These are phyloP conservation scores for Prunella himalayana DNA, from an alignment of 2,113 vertebrate genomes.

Conservation along the genomic window DNA sequence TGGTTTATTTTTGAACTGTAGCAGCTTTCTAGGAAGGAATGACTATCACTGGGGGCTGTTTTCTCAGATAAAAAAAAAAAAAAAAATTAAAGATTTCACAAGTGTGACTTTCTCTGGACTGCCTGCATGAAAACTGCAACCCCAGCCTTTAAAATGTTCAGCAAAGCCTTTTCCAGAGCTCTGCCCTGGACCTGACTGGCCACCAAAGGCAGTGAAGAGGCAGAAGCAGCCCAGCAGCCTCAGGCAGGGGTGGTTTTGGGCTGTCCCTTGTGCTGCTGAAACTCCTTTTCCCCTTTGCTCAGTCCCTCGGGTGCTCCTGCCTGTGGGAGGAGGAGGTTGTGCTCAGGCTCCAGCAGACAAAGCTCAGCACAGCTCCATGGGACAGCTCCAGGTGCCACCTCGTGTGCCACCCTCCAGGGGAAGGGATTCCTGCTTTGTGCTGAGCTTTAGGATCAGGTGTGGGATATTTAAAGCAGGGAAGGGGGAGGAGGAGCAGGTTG, in stretches of 20 bases:
- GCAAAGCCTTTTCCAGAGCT: background rate
- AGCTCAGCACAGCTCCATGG: background rate
- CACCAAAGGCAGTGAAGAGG: no score
- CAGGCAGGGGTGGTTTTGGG: background rate
- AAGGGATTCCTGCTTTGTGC: background rate
- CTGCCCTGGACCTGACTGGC: background rate
- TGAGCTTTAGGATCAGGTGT: background rate
- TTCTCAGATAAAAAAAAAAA: background rate
- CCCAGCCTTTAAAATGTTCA: background rate
- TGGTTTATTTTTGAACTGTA: background rate
- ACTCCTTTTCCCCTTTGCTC: background rate
- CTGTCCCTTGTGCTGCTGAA: background rate
- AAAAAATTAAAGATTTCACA: background rate
- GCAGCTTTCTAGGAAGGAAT: background rate
- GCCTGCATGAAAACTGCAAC: background rate
- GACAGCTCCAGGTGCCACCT: background rate
- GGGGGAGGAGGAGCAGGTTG: background rate
- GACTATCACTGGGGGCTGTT: background rate
- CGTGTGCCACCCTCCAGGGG: fast-evolving
- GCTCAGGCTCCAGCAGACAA: background rate
- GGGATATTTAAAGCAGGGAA: background rate
- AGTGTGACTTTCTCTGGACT: background rate
- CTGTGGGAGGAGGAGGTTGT: background rate
- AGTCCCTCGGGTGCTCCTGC: fast-evolving
- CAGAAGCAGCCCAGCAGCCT: background rate